Conservation (phyloP, 2,888 invertebrate genomes). For the Agrochola circellaris region DNA sequence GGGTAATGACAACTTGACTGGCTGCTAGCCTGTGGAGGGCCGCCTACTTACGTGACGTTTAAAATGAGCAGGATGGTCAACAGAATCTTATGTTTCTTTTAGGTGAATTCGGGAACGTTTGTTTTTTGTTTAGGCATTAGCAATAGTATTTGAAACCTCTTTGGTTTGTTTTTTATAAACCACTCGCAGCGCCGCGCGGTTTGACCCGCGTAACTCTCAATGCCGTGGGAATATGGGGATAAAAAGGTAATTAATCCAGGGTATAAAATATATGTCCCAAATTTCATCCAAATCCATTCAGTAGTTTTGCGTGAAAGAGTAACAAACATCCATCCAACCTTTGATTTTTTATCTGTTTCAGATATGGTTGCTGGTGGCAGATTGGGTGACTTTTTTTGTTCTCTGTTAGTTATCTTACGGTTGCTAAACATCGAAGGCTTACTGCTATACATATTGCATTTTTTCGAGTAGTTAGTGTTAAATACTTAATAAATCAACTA, state of each 20-base stretch:
- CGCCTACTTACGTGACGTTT: conserved; percentile 24
- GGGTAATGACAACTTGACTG: conserved; percentile 34
- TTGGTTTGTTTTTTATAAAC: not conserved
- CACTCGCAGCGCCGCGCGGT: not conserved
- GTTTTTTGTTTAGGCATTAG: not conserved
- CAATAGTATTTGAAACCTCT: not conserved
- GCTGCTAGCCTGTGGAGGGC: not conserved
- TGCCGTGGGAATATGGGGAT: no score
- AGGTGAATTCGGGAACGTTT: not conserved
- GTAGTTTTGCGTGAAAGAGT: no score
- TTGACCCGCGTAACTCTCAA: no score
- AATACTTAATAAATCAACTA: not conserved
- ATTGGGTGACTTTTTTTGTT: not conserved
- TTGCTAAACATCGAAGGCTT: not conserved
- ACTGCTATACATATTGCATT: not conserved
- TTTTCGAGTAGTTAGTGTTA: not conserved
- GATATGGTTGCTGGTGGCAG: not conserved
- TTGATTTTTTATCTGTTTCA: not conserved
- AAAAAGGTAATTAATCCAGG: no score
- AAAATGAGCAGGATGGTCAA: not conserved
- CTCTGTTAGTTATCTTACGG: not conserved
- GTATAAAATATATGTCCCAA: no score
- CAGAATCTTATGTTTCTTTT: not conserved
- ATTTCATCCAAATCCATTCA: no score
- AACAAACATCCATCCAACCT: no score